phyloP scores from a whole-genome alignment of 2,797 vertebrate species.

The Girardinus metallicus region DNA sequence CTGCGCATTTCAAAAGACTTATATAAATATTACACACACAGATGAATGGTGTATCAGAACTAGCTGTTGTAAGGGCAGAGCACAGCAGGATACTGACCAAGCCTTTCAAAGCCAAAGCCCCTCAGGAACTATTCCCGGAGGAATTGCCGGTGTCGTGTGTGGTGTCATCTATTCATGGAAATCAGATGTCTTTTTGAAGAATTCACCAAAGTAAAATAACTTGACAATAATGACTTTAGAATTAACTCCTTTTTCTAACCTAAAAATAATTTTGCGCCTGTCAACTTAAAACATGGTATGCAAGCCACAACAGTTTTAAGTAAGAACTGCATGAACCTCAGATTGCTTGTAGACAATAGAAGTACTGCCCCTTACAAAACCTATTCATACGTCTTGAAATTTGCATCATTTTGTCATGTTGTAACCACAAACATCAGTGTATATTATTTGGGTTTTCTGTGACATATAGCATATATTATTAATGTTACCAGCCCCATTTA shows the following conservation, averaged over 20 bases:
- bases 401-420: neutral
- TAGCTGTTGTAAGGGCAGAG: constrained; percentile 49
- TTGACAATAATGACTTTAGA: constrained; percentile 4
- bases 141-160: constrained; percentile 35
- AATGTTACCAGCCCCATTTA: neutral
- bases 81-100: constrained; percentile 47
- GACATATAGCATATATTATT: neutral
- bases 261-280: constrained; percentile 15
- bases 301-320: constrained; percentile 13
- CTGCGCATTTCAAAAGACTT: constrained; percentile 6
- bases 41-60: constrained; percentile 53
- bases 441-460: neutral
- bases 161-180: constrained; percentile 62
- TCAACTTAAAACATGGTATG: constrained; percentile 8
- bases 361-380: neutral
- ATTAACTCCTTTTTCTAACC: constrained; percentile 29
- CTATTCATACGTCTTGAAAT: neutral
- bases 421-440: neutral
- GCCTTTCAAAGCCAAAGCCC: constrained; percentile 46
- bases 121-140: constrained; percentile 44
- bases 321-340: neutral
- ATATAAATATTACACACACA: constrained; percentile 20
- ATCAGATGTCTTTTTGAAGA: constrained; percentile 37
- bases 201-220: neutral
- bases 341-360: neutral